A percentile compares a stretch with the other conserved stretches of the same genome.
phyloP scores from a whole-genome alignment of 37 sponge, comb jelly and placozoan species.

The Spongilla lacustris region DNA sequence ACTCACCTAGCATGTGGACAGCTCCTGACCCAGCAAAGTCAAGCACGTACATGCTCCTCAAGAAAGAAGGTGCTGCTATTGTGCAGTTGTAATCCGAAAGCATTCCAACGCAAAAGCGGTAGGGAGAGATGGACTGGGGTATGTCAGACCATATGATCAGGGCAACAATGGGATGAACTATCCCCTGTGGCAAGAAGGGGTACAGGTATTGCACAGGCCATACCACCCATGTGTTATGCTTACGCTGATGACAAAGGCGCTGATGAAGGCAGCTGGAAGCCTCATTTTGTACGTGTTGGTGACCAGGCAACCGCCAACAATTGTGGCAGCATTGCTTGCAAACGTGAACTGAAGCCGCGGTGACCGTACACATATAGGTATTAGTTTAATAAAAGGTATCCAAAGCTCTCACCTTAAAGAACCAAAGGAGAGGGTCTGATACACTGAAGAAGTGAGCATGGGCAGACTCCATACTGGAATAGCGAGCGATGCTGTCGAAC shows the following conservation, averaged over 20 bases:
- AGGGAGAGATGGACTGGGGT: conserved; percentile 64
- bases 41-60: conserved; percentile 65
- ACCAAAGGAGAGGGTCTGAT: conserved; percentile 73
- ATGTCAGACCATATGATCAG: conserved; percentile 73
- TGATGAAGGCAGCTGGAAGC: conserved; percentile 76
- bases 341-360: conserved; percentile 81
- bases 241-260: conserved; percentile 92
- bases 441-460: conserved; percentile 39
- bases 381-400: too few relatives aligned
- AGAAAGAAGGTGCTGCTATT: too few relatives aligned
- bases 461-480: conserved; percentile 26
- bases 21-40: conserved; percentile 96
- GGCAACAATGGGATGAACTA: conserved; percentile 76
- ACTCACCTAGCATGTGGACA: conserved; percentile 86
- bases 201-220: too few relatives aligned
- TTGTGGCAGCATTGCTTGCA: conserved; percentile 95
- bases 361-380: too few relatives aligned
- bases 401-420: conserved; percentile 63
- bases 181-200: conserved; percentile 58
- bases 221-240: not conserved
- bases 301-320: conserved; percentile 87
- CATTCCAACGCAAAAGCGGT: conserved; percentile 60
- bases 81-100: not conserved
- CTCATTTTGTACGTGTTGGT: conserved; percentile 80
- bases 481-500: conserved; percentile 61